These are phyloP conservation scores for Chanos chanos DNA, from an alignment of 2,797 vertebrate species.

Conservation along the genomic window DNA sequence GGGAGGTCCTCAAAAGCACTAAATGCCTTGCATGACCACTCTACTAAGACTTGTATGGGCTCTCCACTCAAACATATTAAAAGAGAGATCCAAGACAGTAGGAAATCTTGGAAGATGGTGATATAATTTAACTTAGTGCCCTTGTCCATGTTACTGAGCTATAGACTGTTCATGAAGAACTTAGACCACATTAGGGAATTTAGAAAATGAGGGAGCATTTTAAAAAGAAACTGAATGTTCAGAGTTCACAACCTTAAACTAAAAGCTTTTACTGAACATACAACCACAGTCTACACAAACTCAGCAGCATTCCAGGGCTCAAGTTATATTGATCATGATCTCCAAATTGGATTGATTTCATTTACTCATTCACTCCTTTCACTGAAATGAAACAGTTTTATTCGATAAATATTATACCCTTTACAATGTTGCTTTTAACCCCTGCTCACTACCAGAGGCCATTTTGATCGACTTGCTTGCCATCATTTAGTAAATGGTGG, in stretches of 20 bases:
- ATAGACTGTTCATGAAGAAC: no score
- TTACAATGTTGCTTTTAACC: neutral
- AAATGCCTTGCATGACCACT: neutral
- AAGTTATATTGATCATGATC: neutral
- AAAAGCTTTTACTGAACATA: no score
- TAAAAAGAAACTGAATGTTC: no score
- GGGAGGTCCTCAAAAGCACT: neutral
- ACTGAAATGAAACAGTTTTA: constrained; percentile 5
- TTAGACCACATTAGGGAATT: no score
- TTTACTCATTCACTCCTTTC: constrained; percentile 2
- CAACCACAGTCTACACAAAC: no score
- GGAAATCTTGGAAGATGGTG: neutral
- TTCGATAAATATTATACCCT: neutral
- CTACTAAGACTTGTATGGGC: no score
- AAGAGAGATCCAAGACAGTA: neutral
- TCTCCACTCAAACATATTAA: neutral
- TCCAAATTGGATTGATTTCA: constrained; percentile 10
- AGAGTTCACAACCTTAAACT: no score
- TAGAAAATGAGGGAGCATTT: no score
- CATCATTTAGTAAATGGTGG: neutral
- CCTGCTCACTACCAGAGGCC: no score
- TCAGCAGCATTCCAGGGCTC: neutral
- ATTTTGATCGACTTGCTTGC: no score
- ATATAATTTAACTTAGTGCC: neutral
- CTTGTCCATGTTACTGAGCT: neutral